Evolutionary conservation across 2,113 vertebrate species (phyloP), one percentile per base, ranked within the genome.

Genomic region (Zosterops lateralis): DNA sequence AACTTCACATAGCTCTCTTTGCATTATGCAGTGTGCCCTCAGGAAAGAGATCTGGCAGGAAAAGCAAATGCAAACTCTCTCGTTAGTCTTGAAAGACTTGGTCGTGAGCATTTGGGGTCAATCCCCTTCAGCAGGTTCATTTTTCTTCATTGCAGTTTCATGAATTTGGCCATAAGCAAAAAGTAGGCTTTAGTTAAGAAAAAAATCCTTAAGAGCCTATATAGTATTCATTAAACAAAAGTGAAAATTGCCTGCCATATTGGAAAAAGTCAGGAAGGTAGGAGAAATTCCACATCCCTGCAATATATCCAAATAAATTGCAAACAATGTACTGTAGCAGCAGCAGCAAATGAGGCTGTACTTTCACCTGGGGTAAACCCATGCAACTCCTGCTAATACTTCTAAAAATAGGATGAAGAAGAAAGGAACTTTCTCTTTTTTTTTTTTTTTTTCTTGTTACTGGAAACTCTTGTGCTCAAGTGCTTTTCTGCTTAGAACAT

Each of bases 11-110:
- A 87, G 89, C 62, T 84, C 56, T 77, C 36, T 76, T 61, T 97
- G 94, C 94, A 96, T 97, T 96, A 96, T 95, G 95, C 79, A 91
- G 58, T 45, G 65, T 89, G 91, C 91, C 89, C 95, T 92, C 84
- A 84, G 86, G 78, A 76, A 84, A 93, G 66, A 67, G 38, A 90
- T 92, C 74, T 80, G 82, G 86, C 90, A 95, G 76, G 29, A 90
- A 92, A 95, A 90, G 75, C 93, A 95, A 95, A 96, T 96, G 80
- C 77, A 94, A 60, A 78, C 83, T 95, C 92, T 96, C 81, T 93
- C 38, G 40, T 95, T 95, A 96, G 78, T 93, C 89, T 92, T 92
- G 84, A 95, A 96, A 90, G 65, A 47, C 72, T 57, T 68, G 70
- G 82, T 94, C 54, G 34, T 90, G n/a, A 54, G 93, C 85, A 84